A percentile compares a stretch with the other conserved stretches of the same genome.
Evolutionary conservation across 2,797 vertebrate species (phyloP).

Genomic region (Poeciliopsis gracilis): DNA sequence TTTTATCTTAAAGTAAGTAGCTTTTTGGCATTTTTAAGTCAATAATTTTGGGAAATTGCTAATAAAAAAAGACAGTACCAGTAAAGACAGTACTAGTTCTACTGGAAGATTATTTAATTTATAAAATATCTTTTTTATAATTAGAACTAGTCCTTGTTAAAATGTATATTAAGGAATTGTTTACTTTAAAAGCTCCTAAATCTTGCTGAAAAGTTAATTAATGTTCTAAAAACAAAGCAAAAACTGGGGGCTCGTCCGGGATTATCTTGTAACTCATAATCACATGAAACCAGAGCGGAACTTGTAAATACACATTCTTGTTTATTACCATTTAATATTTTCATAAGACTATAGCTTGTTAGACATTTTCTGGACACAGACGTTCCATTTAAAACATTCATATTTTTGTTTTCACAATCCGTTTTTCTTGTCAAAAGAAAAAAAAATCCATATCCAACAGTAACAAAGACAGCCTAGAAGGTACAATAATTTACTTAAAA

Average conservation of each 20-base stretch:
- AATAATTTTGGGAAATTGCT: too few relatives aligned
- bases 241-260: not conserved
- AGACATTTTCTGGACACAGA: conserved; percentile 82
- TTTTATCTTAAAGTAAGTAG: too few relatives aligned
- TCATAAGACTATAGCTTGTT: conserved; percentile 78
- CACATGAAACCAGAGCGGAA: conserved; percentile 3
- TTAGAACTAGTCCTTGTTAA: too few relatives aligned
- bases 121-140: too few relatives aligned
- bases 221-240: not conserved
- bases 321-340: conserved; percentile 82
- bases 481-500: conserved; percentile 89
- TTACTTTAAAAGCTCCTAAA: too few relatives aligned
- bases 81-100: too few relatives aligned
- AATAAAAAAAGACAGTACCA: too few relatives aligned
- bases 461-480: conserved; percentile 84
- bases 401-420: conserved; percentile 78
- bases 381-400: conserved; percentile 84
- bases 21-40: too few relatives aligned
- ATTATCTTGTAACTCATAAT: not conserved
- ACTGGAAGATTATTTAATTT: too few relatives aligned
- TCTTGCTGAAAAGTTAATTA: not conserved
- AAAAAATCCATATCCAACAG: conserved; percentile 72
- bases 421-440: conserved; percentile 82
- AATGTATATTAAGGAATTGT: too few relatives aligned
- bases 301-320: conserved; percentile 84